Base-by-base conservation (phyloP, 2,797 vertebrate species). In the Argentina silus region DNA sequence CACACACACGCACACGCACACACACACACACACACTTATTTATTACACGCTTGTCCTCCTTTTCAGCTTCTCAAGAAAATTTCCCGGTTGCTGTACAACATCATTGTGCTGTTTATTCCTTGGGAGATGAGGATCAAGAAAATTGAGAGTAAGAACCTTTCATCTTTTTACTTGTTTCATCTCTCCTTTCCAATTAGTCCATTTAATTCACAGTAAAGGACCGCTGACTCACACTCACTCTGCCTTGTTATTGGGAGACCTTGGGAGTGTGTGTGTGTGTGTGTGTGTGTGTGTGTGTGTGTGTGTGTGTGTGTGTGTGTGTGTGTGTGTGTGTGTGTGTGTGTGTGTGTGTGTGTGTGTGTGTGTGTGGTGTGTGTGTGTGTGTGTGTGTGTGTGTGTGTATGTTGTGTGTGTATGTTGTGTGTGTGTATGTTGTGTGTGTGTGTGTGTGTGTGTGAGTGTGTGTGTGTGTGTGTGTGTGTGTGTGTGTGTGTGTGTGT, bases 81-180 rank as follows among this genome's bases (percentile, higher is more conserved):
- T 53, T 92, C 95, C 23, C 93, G 97, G n/a, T 81, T 96, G 6
- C 92, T 96, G 1, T 96, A 97, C 83, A 98, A 99, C 89, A 92
- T 97, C 17, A 84, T 96, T 55, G 97, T 96, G 69, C 86, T 96
- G 57, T 99, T 99, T 88, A 95, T 99, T 86, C 98, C 98, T 10
- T 99, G 98, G 98, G 98, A 99, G 90, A 95, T 97, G 91, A 94
- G 97, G 90, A 99, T 99, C 83, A 99, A 99, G 91, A 98, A 98
- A 90, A 99, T 99, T 0, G 98, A 99, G 88, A 99, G 98, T 99
- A 87, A 97, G 97, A 93, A 11, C 47, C 51, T 12, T 14, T n/a
- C 51, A 55, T 43, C 27, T 36, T 36, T 36, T 36, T 36, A 3
- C 15, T 19, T 17, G 15, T 55, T 17, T 7, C 7, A 19, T 19